Base-by-base conservation (phyloP, 2,888 invertebrate species). In the Tenthredo livida region DNA sequence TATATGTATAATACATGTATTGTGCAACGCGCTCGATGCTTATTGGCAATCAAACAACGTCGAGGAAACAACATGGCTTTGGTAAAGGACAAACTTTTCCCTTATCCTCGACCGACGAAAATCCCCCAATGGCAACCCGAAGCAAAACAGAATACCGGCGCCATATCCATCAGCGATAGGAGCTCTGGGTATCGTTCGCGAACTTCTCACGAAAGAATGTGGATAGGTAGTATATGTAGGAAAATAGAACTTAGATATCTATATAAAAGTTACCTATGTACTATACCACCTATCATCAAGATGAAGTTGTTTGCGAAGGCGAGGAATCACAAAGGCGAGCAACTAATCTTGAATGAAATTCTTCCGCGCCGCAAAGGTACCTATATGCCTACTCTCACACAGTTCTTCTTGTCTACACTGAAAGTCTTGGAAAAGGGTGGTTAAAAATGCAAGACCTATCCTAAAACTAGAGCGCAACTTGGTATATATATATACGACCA, bases 71-170 rank as follows among this genome's bases (percentile, higher is more conserved):
- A 25, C n/a, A 21, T 58, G 80, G 40, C 58, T 80, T 58, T 40
- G 40, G 50, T 40, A 21, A 6, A 17, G 33, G 33, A 58, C 58
- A 40, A 80, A 80, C 58, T 80, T 80, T 61, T 80, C 40, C 58
- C 61, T 21, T 21, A n/a, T 40, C 80, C 21, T 54, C 29, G 37
- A 61, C 17, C 25, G n/a, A 25, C 15, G 37, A 50, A 61, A 40
- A 58, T 40, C 61, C 61, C 40, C n/a, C 58, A 61, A 80, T 40
- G 61, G 80, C 80, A 80, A 29, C 80, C 25, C 61, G 58, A 43
- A 80, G 80, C 58, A 83, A 83, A 83, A 83, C 83, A 83, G 83
- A 83, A 83, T 83, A 67, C 47, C 33, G 83, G 83, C 83, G 83
- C 83, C 83, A 67, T 70, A 70, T 83, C 65, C 67, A 83, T 83